Evolutionary conservation across 92 coral and sea anemone species (phyloP), one percentile per base, ranked within the genome.

Genomic region (Siderastrea siderea): DNA sequence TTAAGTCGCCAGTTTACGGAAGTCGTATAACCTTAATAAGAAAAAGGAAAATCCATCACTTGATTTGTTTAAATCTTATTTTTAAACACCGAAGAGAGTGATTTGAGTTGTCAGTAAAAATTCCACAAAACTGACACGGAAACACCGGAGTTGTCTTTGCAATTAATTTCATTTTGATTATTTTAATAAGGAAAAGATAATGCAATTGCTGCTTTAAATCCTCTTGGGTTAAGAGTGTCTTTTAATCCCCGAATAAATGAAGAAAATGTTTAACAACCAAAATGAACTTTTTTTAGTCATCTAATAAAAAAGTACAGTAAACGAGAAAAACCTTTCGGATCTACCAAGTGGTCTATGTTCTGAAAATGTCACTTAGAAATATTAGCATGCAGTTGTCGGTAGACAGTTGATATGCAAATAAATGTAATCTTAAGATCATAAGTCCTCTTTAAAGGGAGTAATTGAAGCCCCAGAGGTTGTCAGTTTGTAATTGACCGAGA

Each of bases 381-480:
- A 73, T 26, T 26, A 26, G 38, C 4, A 49, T n/a, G 47, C 43
- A 64, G 43, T 5, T 52, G n/a, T 53, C 16, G 47, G 6, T 17
- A 5, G 63, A 26, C 53, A 44, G 8, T 8, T 11, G 46, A 50
- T 73, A 73, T 77, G 81, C 53, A 46, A 77, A 77, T 77, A n/a
- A 6, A 3, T 59, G 26, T 12, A 58, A 63, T 63, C 71, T 48
- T 63, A 13, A 13, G 14, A 48, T 13, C 7, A 11, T n/a, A 9
- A 52, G 43, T 3, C 2, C 44, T 75, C 12, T 43, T 4, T 17
- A 54, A 53, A 11, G 47, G 10, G 66, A 26, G 19, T 55, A 38
- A 75, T 75, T 75, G 66, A 5, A 43, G 51, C 59, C 52, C 26
- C 46, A n/a, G 1, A 7, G 1, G 54, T n/a, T 15, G 45, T 44